Base-by-base conservation (phyloP, 2,888 invertebrate species). In the Drosophila melanosoma region DNA sequence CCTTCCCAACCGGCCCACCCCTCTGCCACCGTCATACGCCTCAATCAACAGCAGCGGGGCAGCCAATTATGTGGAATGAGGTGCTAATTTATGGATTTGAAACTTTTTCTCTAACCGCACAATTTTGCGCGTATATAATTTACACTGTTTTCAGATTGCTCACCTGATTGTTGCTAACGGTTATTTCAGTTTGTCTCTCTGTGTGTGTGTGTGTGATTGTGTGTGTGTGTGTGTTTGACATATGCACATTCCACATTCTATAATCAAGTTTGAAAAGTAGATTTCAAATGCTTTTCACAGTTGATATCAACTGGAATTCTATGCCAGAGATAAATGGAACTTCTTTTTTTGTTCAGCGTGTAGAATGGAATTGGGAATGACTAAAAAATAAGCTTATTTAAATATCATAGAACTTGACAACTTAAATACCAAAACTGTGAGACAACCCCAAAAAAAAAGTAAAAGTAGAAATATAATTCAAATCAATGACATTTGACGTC, bases 51-150 rank as follows among this genome's bases (percentile, higher is more conserved):
- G 69, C 70, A 54, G 69, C 62, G 38, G 26, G 48, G 74, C 58
- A 69, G 76, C 87, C 89, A 84, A 84, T 84, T 84, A 89, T 85
- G 72, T 84, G 89, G 80, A 82, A 89, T 83, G 89, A 89, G 91
- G 89, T 91, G 89, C 89, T 89, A 89, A 89, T 90, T 91, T 89
- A 91, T 91, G 91, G 87, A 90, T 89, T 74, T 84, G 66, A 87
- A 62, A 69, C 82, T 80, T 78, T 82, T 66, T 76, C 57, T 51
- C 40, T 56, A 65, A 53, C 56, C 68, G 60, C 51, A 70, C 83
- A 87, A 80, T 89, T 84, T 89, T 73, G 70, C 76, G 74, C 79
- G 63, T 73, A 69, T 77, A 82, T 80, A 89, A 87, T 90, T 86
- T 86, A 83, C 89, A 83, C 76, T 59, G 66, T 75, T 65, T 67